phyloP scores from a whole-genome alignment of 30 jellyfish, hydroid and myxozoan genomes.

The Mastigias papua region DNA sequence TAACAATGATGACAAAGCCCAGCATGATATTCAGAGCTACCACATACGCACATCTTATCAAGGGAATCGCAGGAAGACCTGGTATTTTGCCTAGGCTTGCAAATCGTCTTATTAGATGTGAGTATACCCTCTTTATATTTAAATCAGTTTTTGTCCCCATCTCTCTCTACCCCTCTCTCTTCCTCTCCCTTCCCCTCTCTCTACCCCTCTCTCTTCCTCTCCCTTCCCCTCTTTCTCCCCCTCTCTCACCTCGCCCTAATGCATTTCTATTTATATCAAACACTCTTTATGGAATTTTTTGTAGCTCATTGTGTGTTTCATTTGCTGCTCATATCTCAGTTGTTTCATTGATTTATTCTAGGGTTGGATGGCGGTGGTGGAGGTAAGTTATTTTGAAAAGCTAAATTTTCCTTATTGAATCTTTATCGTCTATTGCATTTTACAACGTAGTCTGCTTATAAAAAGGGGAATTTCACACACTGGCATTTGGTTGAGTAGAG shows the following conservation, averaged over 20 bases:
- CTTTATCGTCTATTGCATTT: background rate
- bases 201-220: too few species aligned
- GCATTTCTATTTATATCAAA: too few species aligned
- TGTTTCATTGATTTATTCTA: too few species aligned
- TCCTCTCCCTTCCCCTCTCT: background rate
- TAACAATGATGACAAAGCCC: slow-evolving; percentile 77
- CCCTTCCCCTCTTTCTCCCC: too few species aligned
- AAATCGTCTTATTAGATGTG: slow-evolving; percentile 57
- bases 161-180: background rate
- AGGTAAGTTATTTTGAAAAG: slow-evolving; percentile 4
- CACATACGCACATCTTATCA: slow-evolving; percentile 60
- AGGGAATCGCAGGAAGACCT: slow-evolving; percentile 31
- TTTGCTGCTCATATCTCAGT: too few species aligned
- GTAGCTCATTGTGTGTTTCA: too few species aligned
- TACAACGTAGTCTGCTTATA: too few species aligned
- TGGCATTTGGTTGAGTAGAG: too few species aligned
- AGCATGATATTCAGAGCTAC: slow-evolving; percentile 76
- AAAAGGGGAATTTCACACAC: too few species aligned
- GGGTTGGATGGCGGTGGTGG: slow-evolving; percentile 66
- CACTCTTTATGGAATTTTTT: too few species aligned
- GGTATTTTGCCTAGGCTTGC: slow-evolving; percentile 57
- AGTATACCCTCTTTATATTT: background rate
- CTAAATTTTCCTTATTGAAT: background rate
- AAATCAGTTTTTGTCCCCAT: background rate
- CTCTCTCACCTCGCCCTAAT: too few species aligned